A percentile compares a stretch with the other conserved stretches of the same genome.
These are phyloP conservation scores for Oreortyx pictus DNA, from an alignment of 2,797 vertebrate species.

Conservation along the genomic window DNA sequence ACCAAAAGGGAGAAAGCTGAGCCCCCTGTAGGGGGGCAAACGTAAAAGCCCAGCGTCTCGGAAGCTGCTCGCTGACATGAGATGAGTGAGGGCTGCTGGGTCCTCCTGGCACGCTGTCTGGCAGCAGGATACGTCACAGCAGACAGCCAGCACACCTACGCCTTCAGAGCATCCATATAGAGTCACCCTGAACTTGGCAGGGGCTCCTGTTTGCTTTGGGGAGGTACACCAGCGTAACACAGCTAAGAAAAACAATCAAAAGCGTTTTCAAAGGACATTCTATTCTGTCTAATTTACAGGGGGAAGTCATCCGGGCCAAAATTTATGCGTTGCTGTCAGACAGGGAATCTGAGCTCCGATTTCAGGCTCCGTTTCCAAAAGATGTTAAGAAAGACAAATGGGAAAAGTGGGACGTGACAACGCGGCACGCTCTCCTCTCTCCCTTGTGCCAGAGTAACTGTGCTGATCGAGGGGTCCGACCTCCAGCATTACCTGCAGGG, in stretches of 20 bases:
- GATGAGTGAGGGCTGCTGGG: background rate
- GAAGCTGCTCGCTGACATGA: too few species aligned
- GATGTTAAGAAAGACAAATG: fast-evolving
- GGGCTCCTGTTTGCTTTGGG: background rate
- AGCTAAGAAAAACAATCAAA: background rate
- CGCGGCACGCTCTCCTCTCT: background rate
- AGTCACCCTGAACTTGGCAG: background rate
- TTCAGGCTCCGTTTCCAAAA: background rate
- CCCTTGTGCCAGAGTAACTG: fast-evolving
- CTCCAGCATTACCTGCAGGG: background rate
- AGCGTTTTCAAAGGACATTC: slow-evolving; percentile 9
- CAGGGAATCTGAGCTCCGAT: background rate
- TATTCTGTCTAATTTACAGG: slow-evolving; percentile 23
- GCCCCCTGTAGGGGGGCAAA: background rate
- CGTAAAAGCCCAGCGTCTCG: background rate
- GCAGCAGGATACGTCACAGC: background rate
- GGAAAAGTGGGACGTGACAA: background rate
- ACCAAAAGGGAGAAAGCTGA: background rate
- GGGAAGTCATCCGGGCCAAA: background rate
- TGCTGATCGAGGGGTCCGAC: background rate
- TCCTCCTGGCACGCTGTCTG: background rate
- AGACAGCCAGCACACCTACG: background rate
- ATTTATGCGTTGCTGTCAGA: background rate
- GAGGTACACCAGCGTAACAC: background rate
- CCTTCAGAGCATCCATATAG: background rate